Percentiles rank a stretch among this genome's conserved stretches.
phyloP scores from a whole-genome alignment of 2,888 invertebrate species.

The Trichopria drosophilae region DNA sequence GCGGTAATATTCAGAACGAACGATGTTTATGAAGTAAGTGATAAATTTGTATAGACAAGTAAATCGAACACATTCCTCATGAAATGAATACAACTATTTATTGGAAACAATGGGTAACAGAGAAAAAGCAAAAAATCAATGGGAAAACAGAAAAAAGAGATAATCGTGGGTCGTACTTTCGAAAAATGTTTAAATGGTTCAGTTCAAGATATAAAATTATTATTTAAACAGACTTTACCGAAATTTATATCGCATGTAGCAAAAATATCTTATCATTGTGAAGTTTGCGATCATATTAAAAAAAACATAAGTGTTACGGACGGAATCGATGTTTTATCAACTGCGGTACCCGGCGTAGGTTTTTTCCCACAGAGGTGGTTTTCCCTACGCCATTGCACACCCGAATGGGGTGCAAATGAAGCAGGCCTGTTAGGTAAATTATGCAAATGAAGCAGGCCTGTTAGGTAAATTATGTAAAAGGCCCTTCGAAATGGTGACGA shows the following conservation, averaged over 20 bases:
- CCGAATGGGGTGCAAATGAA: too few species aligned
- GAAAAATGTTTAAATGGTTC: neutral
- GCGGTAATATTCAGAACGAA: conserved; percentile 4
- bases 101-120: conserved; percentile 3
- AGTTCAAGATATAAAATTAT: conserved; percentile 1
- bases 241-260: conserved; percentile 1
- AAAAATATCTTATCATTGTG: conserved; percentile 4
- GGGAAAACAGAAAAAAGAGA: neutral
- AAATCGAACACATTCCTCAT: neutral
- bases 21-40: conserved; percentile 5
- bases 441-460: too few species aligned
- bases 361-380: too few species aligned
- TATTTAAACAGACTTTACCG: neutral
- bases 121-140: neutral
- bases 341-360: too few species aligned
- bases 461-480: too few species aligned
- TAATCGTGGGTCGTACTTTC: neutral
- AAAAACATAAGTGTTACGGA: too few species aligned
- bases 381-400: too few species aligned
- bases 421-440: too few species aligned
- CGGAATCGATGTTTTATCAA: too few species aligned
- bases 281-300: conserved; percentile 4
- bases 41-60: neutral
- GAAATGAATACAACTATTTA: neutral
- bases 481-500: too few species aligned